Base-by-base conservation (phyloP, 2,113 vertebrate genomes). In the Choloepus hoffmanni region DNA sequence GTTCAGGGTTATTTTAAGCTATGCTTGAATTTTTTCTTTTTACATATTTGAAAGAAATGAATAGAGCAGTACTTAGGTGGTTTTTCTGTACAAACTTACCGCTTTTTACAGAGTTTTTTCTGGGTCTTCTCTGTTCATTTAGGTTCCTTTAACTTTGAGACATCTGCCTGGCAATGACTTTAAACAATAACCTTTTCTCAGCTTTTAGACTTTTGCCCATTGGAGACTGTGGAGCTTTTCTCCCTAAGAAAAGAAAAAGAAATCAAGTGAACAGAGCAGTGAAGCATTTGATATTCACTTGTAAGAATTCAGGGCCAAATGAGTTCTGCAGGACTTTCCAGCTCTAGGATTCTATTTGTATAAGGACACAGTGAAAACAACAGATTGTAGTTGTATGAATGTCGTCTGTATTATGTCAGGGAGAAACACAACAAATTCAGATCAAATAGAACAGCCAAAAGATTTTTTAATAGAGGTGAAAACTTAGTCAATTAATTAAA, bases 321-420 rank as follows among this genome's bases (percentile, higher is more conserved):
- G 83, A 92, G 68, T 85, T 94, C 63, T 83, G 18, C 14, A 63
- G 78, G 85, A 85, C 67, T 77, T 88, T 58, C 48, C 86, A 83
- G 28, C 23, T 82, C 55, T 68, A 15, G 36, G 30, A 63, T 92
- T 92, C 45, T 93, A 55, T 96, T 90, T 89, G 40, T 78, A 62
- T 45, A 82, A 36, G 53, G 50, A 16, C 89, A 95, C 3, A 79
- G 33, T 81, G 30, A 86, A 95, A 95, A 96, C 58, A 95, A 68
- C 83, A 94, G 74, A 91, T 68, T 58, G n/a, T 43, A 40, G 45
- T 74, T 85, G 23, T 76, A n/a, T 78, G 43, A 91, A 68, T 79
- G 74, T 89, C 83, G 79, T 82, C 77, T 92, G 74, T 78, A 85
- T 73, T 92, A 65, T 58, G 40, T 87, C 72, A 88, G 72, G 43